Evolutionary conservation across 2,888 invertebrate species (phyloP).

Genomic region (Metellina segmentata): DNA sequence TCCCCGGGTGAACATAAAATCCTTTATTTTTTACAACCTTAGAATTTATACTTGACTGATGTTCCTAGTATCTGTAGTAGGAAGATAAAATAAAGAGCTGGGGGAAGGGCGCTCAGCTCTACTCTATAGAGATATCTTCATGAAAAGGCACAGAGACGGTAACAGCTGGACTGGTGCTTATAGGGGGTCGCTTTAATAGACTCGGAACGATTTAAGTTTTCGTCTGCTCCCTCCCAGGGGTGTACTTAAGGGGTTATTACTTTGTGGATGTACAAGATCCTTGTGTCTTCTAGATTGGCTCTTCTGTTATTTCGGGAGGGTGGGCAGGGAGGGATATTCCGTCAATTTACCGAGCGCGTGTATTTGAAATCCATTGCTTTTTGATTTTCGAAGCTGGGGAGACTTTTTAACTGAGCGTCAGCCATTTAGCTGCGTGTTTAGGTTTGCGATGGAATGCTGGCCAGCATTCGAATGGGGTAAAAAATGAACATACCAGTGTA

Average conservation of each 20-base stretch:
- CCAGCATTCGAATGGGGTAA: not conserved
- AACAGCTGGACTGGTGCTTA: constrained; percentile 73
- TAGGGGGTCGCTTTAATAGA: constrained; percentile 74
- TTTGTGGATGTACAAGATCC: constrained; percentile 74
- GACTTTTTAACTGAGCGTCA: not conserved
- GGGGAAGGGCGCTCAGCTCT: constrained; percentile 1
- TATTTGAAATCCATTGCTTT: constrained; percentile 24
- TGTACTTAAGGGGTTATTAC: constrained; percentile 76
- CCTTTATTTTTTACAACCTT: constrained; percentile 74
- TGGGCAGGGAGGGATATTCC: not conserved
- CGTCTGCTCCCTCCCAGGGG: constrained; percentile 53
- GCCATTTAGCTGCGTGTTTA: not conserved
- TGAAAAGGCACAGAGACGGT: constrained; percentile 57
- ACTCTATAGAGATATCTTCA: constrained; percentile 68
- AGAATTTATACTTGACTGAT: constrained; percentile 74
- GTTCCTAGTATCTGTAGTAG: constrained; percentile 71
- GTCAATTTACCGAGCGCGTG: not conserved
- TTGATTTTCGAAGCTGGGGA: constrained; percentile 9
- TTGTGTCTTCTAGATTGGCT: constrained; percentile 72
- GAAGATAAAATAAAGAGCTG: constrained; percentile 72
- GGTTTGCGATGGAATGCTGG: not conserved
- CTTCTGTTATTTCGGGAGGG: constrained; percentile 45
- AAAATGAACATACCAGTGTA: not conserved
- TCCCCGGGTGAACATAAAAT: constrained; percentile 64
- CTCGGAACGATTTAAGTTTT: constrained; percentile 76